Conservation (phyloP, 2,888 invertebrate species). For the Slavum lentiscoides region DNA sequence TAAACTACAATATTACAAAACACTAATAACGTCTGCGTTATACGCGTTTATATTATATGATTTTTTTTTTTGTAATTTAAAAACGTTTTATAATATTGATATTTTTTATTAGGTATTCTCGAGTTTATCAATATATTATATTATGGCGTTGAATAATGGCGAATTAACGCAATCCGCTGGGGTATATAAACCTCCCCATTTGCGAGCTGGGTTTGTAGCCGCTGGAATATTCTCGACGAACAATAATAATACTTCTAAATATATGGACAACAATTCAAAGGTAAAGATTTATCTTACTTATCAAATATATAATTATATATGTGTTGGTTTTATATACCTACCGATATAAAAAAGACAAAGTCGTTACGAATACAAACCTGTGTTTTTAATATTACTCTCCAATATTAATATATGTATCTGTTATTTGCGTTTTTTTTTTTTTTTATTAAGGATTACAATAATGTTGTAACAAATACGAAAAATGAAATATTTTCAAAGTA, state of each 20-base stretch:
- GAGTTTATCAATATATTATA: neutral
- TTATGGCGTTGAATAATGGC: neutral
- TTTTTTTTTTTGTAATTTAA: too few species aligned
- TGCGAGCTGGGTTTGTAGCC: neutral
- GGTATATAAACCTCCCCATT: slow-evolving; percentile 23
- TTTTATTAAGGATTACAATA: neutral
- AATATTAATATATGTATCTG: too few species aligned
- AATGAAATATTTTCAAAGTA: neutral
- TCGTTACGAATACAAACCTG: too few species aligned
- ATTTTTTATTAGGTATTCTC: neutral
- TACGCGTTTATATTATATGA: too few species aligned
- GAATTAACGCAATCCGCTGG: neutral
- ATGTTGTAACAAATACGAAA: neutral
- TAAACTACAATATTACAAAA: too few species aligned
- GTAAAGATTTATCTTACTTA: neutral
- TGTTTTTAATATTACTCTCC: too few species aligned
- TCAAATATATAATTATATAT: neutral
- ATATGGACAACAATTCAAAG: neutral
- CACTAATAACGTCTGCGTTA: too few species aligned
- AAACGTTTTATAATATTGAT: neutral
- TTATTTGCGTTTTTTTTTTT: neutral
- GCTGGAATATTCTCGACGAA: neutral
- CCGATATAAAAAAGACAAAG: neutral
- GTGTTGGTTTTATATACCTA: neutral
- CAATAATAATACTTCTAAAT: neutral